Evolutionary conservation across 2,797 vertebrate species (phyloP).

Genomic region (Lepus oiostolus): DNA sequence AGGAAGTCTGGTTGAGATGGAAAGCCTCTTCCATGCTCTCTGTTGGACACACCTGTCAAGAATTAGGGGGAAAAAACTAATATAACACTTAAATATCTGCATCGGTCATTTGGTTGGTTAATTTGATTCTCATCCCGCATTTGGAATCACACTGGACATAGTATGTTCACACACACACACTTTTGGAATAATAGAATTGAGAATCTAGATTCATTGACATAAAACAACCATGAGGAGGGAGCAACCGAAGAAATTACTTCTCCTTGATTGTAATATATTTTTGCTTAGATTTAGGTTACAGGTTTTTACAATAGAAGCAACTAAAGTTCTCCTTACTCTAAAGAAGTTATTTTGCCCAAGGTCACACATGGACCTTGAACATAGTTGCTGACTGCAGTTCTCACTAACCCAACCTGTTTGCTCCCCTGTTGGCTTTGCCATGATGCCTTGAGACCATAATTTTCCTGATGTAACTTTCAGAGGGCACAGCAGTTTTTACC

Average conservation of each 20-base stretch:
- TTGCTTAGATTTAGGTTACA: slow-evolving; percentile 15
- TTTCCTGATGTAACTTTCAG: background rate
- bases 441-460: background rate
- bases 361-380: background rate
- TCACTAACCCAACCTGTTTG: background rate
- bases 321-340: background rate
- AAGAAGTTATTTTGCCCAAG: background rate
- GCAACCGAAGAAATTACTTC: background rate
- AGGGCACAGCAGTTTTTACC: background rate
- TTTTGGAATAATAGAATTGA: slow-evolving; percentile 9
- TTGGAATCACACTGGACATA: slow-evolving; percentile 20
- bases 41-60: slow-evolving; percentile 25
- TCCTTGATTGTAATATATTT: background rate
- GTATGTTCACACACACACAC: background rate
- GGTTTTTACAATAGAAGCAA: slow-evolving; percentile 14
- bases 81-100: background rate
- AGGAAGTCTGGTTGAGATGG: slow-evolving; percentile 75
- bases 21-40: slow-evolving; percentile 58
- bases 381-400: background rate
- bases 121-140: background rate
- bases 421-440: background rate
- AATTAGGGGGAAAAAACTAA: slow-evolving; percentile 10
- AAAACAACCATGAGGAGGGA: background rate
- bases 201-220: background rate
- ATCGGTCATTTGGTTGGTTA: background rate